Evolutionary conservation across 2,113 vertebrate genomes (phyloP), one percentile per base, ranked within the genome.

Genomic region (Protobothrops flavoviridis): DNA sequence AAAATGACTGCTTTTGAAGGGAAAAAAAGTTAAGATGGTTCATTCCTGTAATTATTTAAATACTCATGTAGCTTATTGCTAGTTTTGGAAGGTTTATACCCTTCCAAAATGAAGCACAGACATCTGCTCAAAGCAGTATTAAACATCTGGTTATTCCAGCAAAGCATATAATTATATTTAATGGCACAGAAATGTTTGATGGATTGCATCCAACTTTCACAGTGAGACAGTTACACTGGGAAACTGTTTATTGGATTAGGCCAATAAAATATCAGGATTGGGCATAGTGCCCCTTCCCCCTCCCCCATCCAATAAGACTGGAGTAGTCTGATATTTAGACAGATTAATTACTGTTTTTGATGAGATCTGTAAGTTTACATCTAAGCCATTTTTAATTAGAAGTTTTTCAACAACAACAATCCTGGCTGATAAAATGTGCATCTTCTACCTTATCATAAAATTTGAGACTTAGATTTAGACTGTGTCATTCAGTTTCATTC

Each of bases 81-180:
- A 95, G 92, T 93, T n/a, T n/a, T n/a, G n/a, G n/a, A n/a, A 97
- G 95, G 95, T 95, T 97, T 98, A 95, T 95, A 97, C 97, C 96
- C 95, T 97, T 97, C 96, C 95, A 0, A 43, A 96, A 96, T 93
- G 95, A 96, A 96, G 95, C 94, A 94, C 93, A 96, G 96, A 95
- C 97, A 97, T 97, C 97, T 98, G 97, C 94, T 98, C 97, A 96
- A 91, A 74, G 96, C 96, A 95, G 92, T 93, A 96, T 95, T 95
- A 97, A 98, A 97, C 97, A 98, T 97, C 97, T 97, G 97, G 96
- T 97, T 97, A 97, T 97, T 97, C 95, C 96, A 97, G 95, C 96
- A 98, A 97, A 97, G 96, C 95, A 96, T 95, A 96, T 97, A 97
- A 97, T 98, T 97, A 97, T 96, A 97, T 97, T 97, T 97, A 98